phyloP scores from a whole-genome alignment of 1,140 invertebrate genomes.

The Leptopilina boulardi region DNA sequence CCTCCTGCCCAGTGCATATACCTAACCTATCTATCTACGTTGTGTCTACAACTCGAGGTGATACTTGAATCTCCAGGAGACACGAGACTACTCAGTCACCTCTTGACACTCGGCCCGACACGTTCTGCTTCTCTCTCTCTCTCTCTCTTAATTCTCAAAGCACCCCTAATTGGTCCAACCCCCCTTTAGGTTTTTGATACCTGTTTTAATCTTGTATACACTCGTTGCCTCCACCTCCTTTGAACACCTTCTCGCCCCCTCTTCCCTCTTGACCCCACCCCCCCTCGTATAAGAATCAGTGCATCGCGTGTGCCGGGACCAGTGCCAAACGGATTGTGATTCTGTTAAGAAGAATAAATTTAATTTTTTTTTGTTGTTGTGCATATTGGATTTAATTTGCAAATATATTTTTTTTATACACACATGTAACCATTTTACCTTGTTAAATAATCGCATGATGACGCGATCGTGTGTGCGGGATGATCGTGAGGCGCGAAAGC shows the following conservation, averaged over 20 bases:
- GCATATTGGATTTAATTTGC: too few relatives aligned
- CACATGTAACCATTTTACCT: not conserved
- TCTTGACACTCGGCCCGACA: conserved; percentile 69
- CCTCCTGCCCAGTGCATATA: conserved; percentile 54
- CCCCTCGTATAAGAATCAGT: conserved; percentile 71
- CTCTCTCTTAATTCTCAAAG: not conserved
- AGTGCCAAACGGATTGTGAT: conserved; percentile 69
- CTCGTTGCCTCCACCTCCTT: conserved; percentile 21
- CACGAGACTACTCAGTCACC: conserved; percentile 68
- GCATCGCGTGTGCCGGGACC: conserved; percentile 65
- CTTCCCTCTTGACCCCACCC: conserved; percentile 35
- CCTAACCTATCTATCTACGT: conserved; percentile 53
- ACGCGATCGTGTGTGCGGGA: conserved; percentile 50
- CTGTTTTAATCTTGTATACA: not conserved
- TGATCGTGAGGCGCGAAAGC: conserved; percentile 25
- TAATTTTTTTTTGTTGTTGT: not conserved
- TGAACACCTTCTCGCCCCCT: not conserved
- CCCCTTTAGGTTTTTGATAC: not conserved
- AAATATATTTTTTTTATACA: not conserved
- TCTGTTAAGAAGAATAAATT: conserved; percentile 46
- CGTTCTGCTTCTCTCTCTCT: conserved; percentile 46
- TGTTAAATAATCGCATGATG: conserved; percentile 15
- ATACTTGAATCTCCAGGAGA: conserved; percentile 62
- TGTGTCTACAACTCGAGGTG: conserved; percentile 62
- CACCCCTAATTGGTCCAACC: not conserved